Evolutionary conservation across 37 sponge, comb jelly and placozoan species (phyloP), one percentile per base, ranked within the genome.

Genomic region (Aplysina aerophoba): DNA sequence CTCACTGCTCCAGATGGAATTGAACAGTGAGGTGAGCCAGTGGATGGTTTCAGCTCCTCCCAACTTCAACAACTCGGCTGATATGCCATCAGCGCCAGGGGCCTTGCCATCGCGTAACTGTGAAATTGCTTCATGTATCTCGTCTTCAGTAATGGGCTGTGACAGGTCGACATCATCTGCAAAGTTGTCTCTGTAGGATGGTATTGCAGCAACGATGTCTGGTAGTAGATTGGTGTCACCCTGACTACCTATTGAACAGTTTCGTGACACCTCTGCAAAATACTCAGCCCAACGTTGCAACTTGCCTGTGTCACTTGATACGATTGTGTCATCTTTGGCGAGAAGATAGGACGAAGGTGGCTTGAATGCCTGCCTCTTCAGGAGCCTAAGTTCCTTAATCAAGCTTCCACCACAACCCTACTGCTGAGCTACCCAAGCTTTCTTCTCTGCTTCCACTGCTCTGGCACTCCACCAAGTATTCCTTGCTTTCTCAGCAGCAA

Each of bases 381-480:
- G 34, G 34, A 69, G 71, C 33, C 71, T 69, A 1, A 69, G 71
- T 3, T 69, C 71, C 71, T 69, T 69, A 6, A 69, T 69, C 33
- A 69, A 4, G 71, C 71, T 69, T 30, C 71, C 71, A 27, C 71
- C 71, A 69, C 6, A 35, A n/a, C 33, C 71, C 6, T 11, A 30
- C 71, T 27, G 71, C 71, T 69, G 71, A 6, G 71, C 0, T 27
- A 69, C 6, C 34, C 6, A 11, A 6, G 28, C 71, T 27, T 69
- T 69, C 4, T n/a, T 69, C 34, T 69, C 71, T 69, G 71, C 71
- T 69, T 69, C 71, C 33, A 27, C 71, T 69, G 71, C 71, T 27
- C 71, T 69, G 71, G 71, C 71, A 69, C 71, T 69, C 66, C 71
- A 69, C 27, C 71, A 69, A 35, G 71, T 35, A 69, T 69, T 69